Conservation (phyloP, 2,888 invertebrate species). For the Anaspis maculata region DNA sequence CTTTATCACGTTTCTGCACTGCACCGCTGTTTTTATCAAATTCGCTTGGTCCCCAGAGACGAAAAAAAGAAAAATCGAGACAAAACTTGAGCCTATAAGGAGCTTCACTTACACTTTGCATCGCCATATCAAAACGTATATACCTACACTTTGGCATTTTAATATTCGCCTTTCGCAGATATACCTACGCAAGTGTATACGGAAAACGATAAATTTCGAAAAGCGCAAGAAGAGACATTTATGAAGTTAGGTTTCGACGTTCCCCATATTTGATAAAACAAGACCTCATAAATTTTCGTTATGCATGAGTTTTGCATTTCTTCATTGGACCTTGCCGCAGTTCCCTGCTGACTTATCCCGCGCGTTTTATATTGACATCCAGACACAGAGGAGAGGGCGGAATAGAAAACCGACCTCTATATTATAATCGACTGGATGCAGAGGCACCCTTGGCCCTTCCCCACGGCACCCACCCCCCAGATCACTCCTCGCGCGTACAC, state of each 20-base stretch:
- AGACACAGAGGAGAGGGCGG: constrained; percentile 1
- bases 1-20: no score
- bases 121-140: no score
- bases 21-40: no score
- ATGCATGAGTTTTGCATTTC: constrained; percentile 7
- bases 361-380: constrained; percentile 5
- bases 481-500: background rate
- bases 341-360: constrained; percentile 5
- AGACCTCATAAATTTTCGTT: constrained; percentile 11
- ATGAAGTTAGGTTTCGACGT: constrained; percentile 8
- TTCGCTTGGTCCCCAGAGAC: no score
- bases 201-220: constrained; percentile 11
- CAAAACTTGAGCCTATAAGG: no score
- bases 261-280: constrained; percentile 12
- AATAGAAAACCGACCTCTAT: constrained; percentile 7
- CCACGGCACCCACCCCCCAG: no score
- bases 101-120: no score
- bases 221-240: constrained; percentile 7
- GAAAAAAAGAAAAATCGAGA: no score
- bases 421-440: constrained; percentile 21
- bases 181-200: no score
- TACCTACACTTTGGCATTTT: no score
- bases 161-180: no score
- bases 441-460: no score
- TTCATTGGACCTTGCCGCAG: constrained; percentile 7